Evolutionary conservation across 2,113 vertebrate genomes (phyloP).

Genomic region (Ophthalmotilapia sp.): DNA sequence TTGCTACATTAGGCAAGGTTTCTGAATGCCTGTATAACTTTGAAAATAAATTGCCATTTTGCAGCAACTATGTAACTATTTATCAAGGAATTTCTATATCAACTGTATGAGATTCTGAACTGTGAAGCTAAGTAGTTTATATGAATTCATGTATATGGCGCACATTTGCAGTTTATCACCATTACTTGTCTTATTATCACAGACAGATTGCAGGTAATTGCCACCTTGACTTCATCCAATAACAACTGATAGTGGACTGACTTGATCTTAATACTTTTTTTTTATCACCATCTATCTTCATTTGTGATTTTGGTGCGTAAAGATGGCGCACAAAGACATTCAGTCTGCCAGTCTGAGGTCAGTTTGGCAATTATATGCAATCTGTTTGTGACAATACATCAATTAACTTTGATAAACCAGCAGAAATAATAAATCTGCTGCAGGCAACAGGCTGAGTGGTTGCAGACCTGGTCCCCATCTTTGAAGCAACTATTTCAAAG

Average conservation of each 20-base stretch:
- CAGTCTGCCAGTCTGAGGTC: background rate
- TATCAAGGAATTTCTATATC: background rate
- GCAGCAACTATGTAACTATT: background rate
- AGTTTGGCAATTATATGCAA: background rate
- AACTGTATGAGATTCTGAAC: background rate
- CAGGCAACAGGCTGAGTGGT: background rate
- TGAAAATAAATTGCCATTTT: background rate
- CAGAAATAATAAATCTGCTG: background rate
- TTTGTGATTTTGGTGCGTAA: background rate
- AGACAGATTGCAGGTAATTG: background rate
- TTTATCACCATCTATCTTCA: background rate
- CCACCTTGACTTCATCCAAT: background rate
- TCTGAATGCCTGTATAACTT: background rate
- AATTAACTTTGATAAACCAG: background rate
- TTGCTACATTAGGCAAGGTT: background rate
- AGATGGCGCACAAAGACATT: background rate
- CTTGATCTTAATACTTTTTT: background rate
- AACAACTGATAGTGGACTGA: background rate
- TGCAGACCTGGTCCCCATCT: background rate
- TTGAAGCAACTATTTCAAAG: background rate
- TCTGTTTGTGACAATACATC: background rate
- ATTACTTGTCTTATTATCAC: background rate
- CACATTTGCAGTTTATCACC: background rate
- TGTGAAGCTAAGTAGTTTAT: background rate
- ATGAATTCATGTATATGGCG: background rate